Evolutionary conservation across 2,113 vertebrate genomes (phyloP).

Genomic region (Eurystomus gularis): DNA sequence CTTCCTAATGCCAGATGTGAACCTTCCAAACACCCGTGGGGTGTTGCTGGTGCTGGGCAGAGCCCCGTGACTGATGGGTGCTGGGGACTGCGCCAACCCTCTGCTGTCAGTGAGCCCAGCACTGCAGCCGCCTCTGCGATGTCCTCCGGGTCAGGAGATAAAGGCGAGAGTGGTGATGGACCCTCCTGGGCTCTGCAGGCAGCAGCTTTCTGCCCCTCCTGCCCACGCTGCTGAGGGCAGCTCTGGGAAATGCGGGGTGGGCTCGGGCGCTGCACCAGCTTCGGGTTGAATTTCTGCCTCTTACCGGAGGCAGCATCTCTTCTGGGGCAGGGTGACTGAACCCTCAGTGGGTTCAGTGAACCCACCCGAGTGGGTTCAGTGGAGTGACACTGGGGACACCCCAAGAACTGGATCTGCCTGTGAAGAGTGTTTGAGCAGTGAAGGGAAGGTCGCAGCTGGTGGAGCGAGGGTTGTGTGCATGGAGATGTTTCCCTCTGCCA

Average conservation of each 20-base stretch:
- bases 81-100: neutral
- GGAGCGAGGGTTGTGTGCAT: fast-evolving
- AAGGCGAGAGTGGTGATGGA: fast-evolving
- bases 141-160: neutral
- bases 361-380: no score
- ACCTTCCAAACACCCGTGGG: fast-evolving
- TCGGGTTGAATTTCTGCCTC: neutral
- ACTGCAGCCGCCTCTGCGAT: fast-evolving
- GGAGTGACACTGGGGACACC: neutral
- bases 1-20: neutral
- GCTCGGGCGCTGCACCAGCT: neutral
- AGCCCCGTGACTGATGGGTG: fast-evolving
- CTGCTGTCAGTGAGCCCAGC: neutral
- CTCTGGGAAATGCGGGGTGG: fast-evolving
- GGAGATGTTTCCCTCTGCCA: neutral
- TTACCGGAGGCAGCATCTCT: neutral
- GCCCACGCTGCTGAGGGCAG: fast-evolving
- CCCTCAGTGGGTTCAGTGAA: no score
- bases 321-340: neutral
- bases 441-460: neutral
- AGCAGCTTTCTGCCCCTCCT: neutral
- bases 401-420: neutral
- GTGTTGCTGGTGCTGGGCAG: neutral
- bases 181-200: neutral
- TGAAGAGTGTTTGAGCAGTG: fast-evolving